Evolutionary conservation across 1,140 invertebrate species (phyloP), one percentile per base, ranked within the genome.

Genomic region (Hyposmocoma kahamanoa): DNA sequence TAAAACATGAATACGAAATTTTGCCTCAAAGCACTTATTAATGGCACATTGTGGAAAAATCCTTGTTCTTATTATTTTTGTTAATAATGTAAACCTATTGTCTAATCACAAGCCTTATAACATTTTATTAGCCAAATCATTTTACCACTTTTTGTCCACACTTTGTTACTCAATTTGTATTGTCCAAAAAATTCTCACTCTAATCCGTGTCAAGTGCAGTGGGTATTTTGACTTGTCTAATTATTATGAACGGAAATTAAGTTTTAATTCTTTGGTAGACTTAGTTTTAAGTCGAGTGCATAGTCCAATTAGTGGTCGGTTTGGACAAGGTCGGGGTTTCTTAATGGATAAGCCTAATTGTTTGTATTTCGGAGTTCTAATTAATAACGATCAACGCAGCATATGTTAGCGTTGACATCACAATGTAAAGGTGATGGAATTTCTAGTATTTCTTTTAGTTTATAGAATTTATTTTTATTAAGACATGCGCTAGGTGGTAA

Each of bases 131-230:
- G 38, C 47, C 21, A 44, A 49, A 53, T 50, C 34, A 58, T 59
- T 45, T 46, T 49, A 49, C 50, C 53, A 62, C 49, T 52, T 53
- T 47, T 43, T 47, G 21, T 55, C 34, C 47, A 50, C 53, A 47
- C 42, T 34, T 50, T 45, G 8, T 15, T 36, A 36, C 6, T n/a
- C 32, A 36, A 36, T 36, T 36, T 17, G 44, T 59, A 73, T 76
- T 79, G 74, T 77, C 58, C 41, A 59, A 69, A 41, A 56, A 41
- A 53, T 79, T 80, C 67, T 66, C 67, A 78, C 69, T 75, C 69
- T 62, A 62, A 73, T 71, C 62, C 48, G 61, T 76, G 72, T 76
- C 76, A 80, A 82, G 78, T 78, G 70, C 75, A 56, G 44, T 56
- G 32, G 36, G 48, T 63, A 62, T 72, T 72, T 68, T 66, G 51